Evolutionary conservation across 2,797 vertebrate species (phyloP).

Genomic region (Pteropus rufus): DNA sequence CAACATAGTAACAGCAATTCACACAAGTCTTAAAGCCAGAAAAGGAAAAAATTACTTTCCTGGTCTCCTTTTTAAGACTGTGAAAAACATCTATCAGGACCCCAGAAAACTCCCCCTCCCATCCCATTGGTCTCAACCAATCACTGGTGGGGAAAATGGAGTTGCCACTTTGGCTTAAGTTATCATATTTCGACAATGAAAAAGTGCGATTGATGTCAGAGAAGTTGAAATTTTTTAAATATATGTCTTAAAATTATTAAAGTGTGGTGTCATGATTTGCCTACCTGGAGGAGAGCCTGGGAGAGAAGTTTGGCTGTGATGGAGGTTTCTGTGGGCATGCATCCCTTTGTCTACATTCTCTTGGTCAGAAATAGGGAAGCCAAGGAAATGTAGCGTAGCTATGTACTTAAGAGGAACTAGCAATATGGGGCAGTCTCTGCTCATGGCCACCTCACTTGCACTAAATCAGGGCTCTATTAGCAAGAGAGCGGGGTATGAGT

Average conservation of each 20-base stretch:
- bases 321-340: background rate
- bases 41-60: background rate
- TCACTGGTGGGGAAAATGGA: background rate
- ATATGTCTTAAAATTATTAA: background rate
- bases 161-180: background rate
- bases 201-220: background rate
- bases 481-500: background rate
- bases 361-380: background rate
- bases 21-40: background rate
- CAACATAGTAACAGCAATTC: background rate
- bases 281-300: background rate
- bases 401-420: background rate
- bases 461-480: background rate
- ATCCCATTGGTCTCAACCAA: background rate
- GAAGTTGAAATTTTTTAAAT: background rate
- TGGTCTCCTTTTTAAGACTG: background rate
- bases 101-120: background rate
- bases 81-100: background rate
- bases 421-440: background rate
- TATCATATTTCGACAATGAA: background rate
- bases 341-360: background rate
- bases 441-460: background rate
- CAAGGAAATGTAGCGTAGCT: background rate
- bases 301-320: background rate
- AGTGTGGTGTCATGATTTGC: background rate